Conservation (phyloP, 2,113 vertebrate genomes). For the Picathartes gymnocephalus region DNA sequence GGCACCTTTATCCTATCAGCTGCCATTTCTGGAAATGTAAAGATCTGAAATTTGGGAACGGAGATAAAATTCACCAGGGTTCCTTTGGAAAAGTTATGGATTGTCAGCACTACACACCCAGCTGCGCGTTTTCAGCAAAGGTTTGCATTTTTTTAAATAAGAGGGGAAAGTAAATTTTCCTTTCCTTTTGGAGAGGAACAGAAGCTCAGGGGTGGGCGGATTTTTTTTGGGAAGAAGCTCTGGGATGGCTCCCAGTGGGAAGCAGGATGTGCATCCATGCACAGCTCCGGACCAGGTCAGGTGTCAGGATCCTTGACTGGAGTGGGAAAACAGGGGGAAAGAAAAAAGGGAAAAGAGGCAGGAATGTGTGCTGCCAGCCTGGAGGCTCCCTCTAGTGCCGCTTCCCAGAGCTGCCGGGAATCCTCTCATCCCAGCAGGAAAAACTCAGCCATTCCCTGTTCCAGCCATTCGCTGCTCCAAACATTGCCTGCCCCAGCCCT, state of each 20-base stretch:
- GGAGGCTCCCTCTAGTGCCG: neutral
- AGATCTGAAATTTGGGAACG: neutral
- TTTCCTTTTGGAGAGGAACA: neutral
- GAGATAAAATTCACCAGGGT: neutral
- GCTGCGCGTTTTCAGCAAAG: neutral
- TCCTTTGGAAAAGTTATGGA: neutral
- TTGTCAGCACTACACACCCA: neutral
- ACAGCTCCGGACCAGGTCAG: neutral
- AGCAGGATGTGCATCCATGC: neutral
- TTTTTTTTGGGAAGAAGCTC: neutral
- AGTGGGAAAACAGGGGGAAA: rapidly evolving
- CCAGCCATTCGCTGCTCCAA: neutral
- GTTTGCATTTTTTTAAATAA: neutral
- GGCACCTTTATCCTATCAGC: neutral
- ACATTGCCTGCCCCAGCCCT: neutral
- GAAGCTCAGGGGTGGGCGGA: no score
- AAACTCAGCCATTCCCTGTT: neutral
- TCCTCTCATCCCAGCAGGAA: neutral
- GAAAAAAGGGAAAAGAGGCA: no score
- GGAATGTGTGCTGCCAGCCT: rapidly evolving
- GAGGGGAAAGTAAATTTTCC: neutral
- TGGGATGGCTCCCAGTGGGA: no score
- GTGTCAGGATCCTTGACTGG: neutral
- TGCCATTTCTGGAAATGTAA: rapidly evolving
- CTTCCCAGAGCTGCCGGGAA: neutral